Evolutionary conservation across 2,888 invertebrate species (phyloP), one percentile per base, ranked within the genome.

Genomic region (Tetanocera ferruginea): DNA sequence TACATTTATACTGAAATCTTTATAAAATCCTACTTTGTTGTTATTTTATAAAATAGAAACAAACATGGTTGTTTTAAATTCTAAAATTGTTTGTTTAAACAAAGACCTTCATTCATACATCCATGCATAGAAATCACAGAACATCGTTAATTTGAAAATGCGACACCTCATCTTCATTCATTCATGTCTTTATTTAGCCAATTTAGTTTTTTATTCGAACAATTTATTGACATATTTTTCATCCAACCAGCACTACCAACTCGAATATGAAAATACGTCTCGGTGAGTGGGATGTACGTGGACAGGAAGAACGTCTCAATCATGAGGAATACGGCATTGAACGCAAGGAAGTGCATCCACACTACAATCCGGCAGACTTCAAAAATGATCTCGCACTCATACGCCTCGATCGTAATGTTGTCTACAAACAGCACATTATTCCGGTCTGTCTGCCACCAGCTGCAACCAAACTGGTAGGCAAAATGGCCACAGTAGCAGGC

Each of bases 271-370:
- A 96, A 83, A 96, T 98, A 0, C 93, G 97, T 1, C 91, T 97
- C 0, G 97, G 97, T 0, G 97, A 98, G 87, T 97, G 97, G 96
- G 97, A 98, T 88, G 97, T 97, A 0, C 90, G 96, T 0, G 96
- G 95, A 74, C 93, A 95, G 23, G 94, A 95, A 17, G 97, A 97
- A 87, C 92, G 95, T 25, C 92, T 95, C 76, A 92, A 94, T 0
- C 96, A 97, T 87, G 97, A 97, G 85, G 97, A 98, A 89, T 97
- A 92, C 86, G 93, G 94, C 3, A 96, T 97, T 1, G 96, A 97
- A 85, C 91, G 96, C 73, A 97, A 97, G 88, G 97, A 97, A 90
- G 97, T 97, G 0, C 97, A 97, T 87, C 97, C 97, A 0, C 93
- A 95, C 70, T 98, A 97, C 86, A 96, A 97, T 83, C 95, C 97